Conservation (phyloP, 2,888 invertebrate species). For the Clunio marinus region DNA sequence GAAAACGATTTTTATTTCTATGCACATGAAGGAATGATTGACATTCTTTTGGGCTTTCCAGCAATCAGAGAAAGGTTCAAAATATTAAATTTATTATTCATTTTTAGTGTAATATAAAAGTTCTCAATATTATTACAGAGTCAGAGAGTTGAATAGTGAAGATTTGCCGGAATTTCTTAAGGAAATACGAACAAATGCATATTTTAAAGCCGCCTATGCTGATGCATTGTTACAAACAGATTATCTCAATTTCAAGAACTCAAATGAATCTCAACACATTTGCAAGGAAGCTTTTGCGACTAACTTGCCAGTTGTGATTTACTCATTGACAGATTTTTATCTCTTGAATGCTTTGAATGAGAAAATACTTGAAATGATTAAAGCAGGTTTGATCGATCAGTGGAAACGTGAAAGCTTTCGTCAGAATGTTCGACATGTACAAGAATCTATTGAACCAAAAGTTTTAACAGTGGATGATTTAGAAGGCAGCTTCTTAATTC, state of each 20-base stretch:
- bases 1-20: background rate
- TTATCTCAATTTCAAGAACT: background rate
- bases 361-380: background rate
- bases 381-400: constrained; percentile 19
- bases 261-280: background rate
- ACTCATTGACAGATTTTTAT: background rate
- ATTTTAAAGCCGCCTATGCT: background rate
- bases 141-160: too few species aligned
- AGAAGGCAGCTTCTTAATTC: background rate
- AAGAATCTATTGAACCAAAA: background rate
- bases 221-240: background rate
- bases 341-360: background rate
- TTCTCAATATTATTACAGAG: background rate
- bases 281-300: background rate
- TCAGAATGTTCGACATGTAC: background rate
- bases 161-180: background rate
- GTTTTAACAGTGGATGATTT: background rate
- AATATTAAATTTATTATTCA: background rate
- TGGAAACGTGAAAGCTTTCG: constrained; percentile 6
- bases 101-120: background rate
- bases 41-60: background rate
- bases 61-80: too few species aligned
- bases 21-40: background rate
- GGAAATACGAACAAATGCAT: background rate
- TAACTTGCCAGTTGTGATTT: background rate